Evolutionary conservation across 1,140 invertebrate genomes (phyloP), one percentile per base, ranked within the genome.

Genomic region (Drosophila paulistorum): DNA sequence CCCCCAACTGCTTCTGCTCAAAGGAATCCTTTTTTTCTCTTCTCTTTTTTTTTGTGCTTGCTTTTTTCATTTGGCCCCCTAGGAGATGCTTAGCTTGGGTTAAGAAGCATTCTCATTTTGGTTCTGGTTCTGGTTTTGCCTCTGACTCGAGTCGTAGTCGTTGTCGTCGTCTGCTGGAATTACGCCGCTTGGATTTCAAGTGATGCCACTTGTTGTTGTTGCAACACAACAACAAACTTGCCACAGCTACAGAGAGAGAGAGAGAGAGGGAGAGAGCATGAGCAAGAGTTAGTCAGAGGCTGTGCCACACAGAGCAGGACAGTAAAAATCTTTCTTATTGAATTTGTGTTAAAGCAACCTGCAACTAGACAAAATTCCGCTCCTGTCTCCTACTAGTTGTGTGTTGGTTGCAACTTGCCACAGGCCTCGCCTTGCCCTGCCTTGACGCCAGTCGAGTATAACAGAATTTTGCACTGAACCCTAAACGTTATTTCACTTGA

Each of bases 401-500:
- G 58, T 39, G 23, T 71, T 79, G 79, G 79, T 86, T 76, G 83
- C 73, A 61, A 70, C 37, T 64, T 71, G 68, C 65, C 66, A 10
- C 64, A 39, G 65, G 65, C 45, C 20, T 23, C 9, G 45, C 45
- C 7, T 7, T n/a, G 39, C 13, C 41, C 37, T 13, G 54, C 5
- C 17, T 39, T 51, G 58, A 64, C 60, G 74, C 63, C 82, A 79
- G 54, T 87, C 79, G 65, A 79, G 69, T 87, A 70, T 71, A 79
- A 79, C 82, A 86, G 62, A 74, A 73, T 87, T 87, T 86, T 86
- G 66, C 82, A 87, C 82, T 86, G 83, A 87, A 83, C 82, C 76
- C 83, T 76, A 71, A 87, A 85, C 67, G 67, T 57, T 60, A 4
- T 13, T 39, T 51, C 54, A 37, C 48, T 35, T 61, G 23, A 26